phyloP scores from a whole-genome alignment of 2,888 invertebrate species.

The Polydrusus tereticollis region DNA sequence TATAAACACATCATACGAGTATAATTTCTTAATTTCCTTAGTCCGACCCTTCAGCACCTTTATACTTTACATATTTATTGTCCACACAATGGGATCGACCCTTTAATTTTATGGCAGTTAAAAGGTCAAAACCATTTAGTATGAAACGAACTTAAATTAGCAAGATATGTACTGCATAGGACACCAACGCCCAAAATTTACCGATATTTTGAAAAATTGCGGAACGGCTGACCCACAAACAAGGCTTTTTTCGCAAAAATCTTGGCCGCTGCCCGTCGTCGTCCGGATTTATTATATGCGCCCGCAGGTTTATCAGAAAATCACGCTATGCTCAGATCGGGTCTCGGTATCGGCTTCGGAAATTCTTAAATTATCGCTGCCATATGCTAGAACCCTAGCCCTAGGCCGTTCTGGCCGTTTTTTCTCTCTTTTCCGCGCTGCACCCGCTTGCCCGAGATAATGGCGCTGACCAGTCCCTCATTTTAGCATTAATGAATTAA shows the following conservation, averaged over 20 bases:
- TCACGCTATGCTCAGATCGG: constrained; percentile 42
- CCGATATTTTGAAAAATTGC: constrained; percentile 12
- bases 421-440: constrained; percentile 19
- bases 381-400: constrained; percentile 45
- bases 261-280: constrained; percentile 18
- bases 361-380: constrained; percentile 49
- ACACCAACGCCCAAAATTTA: neutral
- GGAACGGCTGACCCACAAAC: constrained; percentile 29
- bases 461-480: constrained; percentile 33
- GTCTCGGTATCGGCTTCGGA: constrained; percentile 46
- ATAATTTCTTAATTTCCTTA: no score
- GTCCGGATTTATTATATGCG: constrained; percentile 42
- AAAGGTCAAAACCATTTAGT: no score
- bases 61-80: no score
- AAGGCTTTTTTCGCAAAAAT: constrained; percentile 26
- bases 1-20: no score
- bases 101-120: no score
- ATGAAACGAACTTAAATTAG: no score
- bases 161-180: no score
- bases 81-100: no score
- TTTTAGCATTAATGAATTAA: constrained; percentile 46
- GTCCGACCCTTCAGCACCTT: no score
- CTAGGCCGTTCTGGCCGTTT: constrained; percentile 27
- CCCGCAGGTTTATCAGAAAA: constrained; percentile 50
- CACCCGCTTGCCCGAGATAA: constrained; percentile 31